These are phyloP conservation scores for Gryllus longicercus DNA, from an alignment of 2,888 invertebrate species.

Conservation along the genomic window DNA sequence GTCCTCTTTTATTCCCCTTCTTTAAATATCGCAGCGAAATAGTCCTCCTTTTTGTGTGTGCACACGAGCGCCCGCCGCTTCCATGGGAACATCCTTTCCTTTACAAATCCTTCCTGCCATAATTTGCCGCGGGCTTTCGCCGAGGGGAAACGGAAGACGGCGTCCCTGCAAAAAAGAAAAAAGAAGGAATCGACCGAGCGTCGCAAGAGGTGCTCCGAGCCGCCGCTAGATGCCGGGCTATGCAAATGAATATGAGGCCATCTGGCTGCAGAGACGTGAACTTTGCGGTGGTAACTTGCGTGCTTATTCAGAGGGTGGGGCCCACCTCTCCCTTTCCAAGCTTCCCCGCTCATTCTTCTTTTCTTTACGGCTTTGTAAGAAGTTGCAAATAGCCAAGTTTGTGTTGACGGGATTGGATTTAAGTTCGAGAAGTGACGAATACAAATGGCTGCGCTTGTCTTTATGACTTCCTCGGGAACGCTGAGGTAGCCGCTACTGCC, in stretches of 20 bases:
- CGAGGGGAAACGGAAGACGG: background rate
- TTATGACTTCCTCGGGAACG: background rate
- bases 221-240: background rate
- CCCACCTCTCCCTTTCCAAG: background rate
- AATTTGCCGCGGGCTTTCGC: constrained; percentile 11
- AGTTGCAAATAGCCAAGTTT: constrained; percentile 17
- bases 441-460: constrained; percentile 2
- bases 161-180: background rate
- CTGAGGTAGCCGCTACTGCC: too few species aligned
- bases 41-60: background rate
- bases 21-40: constrained; percentile 7
- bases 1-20: constrained; percentile 11
- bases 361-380: background rate
- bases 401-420: constrained; percentile 17
- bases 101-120: constrained; percentile 11
- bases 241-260: background rate
- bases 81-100: constrained; percentile 17
- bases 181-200: background rate
- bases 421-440: background rate
- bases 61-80: constrained; percentile 3
- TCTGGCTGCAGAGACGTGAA: background rate
- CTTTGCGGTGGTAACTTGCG: background rate
- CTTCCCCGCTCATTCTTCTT: background rate
- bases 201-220: background rate
- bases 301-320: background rate